Percentiles rank a stretch among this genome's conserved stretches.
Conservation (phyloP, 2,113 vertebrate species). For the Callaeas wilsoni region DNA sequence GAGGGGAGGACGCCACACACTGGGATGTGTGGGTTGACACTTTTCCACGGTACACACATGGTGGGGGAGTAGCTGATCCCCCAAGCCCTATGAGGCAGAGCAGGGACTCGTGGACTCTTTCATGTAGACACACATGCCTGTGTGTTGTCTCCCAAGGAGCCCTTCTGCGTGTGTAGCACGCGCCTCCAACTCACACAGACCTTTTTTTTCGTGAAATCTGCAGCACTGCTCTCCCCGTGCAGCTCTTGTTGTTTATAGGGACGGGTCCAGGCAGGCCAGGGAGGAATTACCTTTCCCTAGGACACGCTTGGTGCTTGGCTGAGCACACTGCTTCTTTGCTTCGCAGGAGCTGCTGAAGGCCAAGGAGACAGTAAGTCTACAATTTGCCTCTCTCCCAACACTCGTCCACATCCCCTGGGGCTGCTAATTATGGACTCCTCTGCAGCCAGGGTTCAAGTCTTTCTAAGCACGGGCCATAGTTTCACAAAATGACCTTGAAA, state of each 20-base stretch:
- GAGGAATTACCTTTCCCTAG: conserved; percentile 67
- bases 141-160: neutral
- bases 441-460: neutral
- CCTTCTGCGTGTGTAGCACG: neutral
- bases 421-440: conserved; percentile 21
- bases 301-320: conserved; percentile 59
- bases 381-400: neutral
- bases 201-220: neutral
- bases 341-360: conserved; percentile 32
- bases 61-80: neutral
- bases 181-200: neutral
- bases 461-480: neutral
- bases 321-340: conserved; percentile 38
- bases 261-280: conserved; percentile 38
- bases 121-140: neutral
- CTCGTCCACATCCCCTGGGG: neutral
- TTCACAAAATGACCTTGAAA: conserved; percentile 5
- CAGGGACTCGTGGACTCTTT: neutral
- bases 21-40: rapidly evolving
- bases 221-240: neutral
- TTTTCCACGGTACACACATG: neutral
- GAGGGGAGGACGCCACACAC: neutral
- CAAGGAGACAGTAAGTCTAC: conserved; percentile 68
- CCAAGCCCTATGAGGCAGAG: neutral
- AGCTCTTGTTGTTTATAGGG: conserved; percentile 52